phyloP scores from a whole-genome alignment of 53 echinoderm and acorn worm genomes.

The Holothuria scabra region DNA sequence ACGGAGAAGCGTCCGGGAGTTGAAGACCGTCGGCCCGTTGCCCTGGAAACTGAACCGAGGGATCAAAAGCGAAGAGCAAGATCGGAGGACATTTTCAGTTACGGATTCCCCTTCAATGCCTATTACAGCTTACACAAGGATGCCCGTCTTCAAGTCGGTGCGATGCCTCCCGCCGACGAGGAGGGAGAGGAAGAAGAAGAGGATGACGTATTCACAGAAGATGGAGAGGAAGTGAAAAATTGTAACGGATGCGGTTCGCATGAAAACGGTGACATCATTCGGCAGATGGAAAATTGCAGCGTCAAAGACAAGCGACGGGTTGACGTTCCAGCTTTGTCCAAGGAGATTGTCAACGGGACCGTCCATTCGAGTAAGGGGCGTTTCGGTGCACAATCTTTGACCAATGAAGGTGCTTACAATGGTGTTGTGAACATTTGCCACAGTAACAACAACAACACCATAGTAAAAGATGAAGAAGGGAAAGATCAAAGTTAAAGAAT shows the following conservation, averaged over 20 bases:
- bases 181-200: slow-evolving; percentile 41
- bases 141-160: slow-evolving; percentile 27
- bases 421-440: slow-evolving; percentile 96
- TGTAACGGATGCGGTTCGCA: background rate
- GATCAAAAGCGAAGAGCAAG: slow-evolving; percentile 58
- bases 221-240: background rate
- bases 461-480: too few species aligned
- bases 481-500: too few species aligned
- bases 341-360: slow-evolving; percentile 22
- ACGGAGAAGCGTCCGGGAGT: slow-evolving; percentile 21
- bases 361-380: slow-evolving; percentile 85
- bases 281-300: slow-evolving; percentile 15
- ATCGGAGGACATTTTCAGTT: slow-evolving; percentile 63
- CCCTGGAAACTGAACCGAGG: background rate
- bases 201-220: slow-evolving; percentile 21
- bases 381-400: slow-evolving; percentile 80
- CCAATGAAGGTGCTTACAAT: slow-evolving; percentile 88
- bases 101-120: slow-evolving; percentile 71
- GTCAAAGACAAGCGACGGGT: background rate
- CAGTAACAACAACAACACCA: slow-evolving; percentile 37
- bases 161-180: slow-evolving; percentile 54
- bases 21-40: background rate
- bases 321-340: slow-evolving; percentile 16
- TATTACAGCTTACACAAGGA: slow-evolving; percentile 66
- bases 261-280: slow-evolving; percentile 14